phyloP scores from a whole-genome alignment of 2,888 invertebrate genomes.

The Cataglyphis cursor region DNA sequence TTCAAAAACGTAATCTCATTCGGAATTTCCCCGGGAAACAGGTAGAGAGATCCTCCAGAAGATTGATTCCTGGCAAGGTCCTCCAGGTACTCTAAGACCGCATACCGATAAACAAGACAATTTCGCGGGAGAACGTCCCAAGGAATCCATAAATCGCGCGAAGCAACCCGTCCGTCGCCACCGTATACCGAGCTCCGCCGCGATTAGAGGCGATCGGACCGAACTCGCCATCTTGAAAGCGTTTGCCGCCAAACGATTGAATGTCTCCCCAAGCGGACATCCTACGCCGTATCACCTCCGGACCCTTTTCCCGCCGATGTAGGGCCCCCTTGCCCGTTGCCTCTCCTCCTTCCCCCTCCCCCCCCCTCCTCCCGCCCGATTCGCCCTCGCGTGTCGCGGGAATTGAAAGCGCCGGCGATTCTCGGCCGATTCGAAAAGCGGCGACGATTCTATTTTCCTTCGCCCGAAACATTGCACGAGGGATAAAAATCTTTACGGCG shows the following conservation, averaged over 20 bases:
- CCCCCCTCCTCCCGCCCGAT: not conserved
- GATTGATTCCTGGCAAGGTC: constrained; percentile 59
- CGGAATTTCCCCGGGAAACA: constrained; percentile 15
- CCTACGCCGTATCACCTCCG: constrained; percentile 71
- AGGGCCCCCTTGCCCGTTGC: not conserved
- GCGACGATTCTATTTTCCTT: constrained; percentile 76
- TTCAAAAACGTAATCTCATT: not conserved
- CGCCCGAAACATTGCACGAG: constrained; percentile 43
- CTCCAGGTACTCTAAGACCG: constrained; percentile 61
- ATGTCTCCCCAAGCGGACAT: constrained; percentile 86
- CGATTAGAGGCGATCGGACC: constrained; percentile 63
- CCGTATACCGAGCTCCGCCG: constrained; percentile 52
- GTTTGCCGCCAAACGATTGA: constrained; percentile 84
- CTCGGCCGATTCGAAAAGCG: constrained; percentile 76
- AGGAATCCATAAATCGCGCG: constrained; percentile 85
- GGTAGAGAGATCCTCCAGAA: not conserved
- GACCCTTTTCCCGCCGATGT: constrained; percentile 38
- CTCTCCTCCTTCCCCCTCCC: not conserved
- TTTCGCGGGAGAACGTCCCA: constrained; percentile 83
- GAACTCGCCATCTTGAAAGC: constrained; percentile 78
- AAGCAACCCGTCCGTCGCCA: constrained; percentile 60
- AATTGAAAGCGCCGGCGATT: constrained; percentile 84
- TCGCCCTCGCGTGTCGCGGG: constrained; percentile 70
- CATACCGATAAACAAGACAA: constrained; percentile 85
- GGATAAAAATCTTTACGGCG: constrained; percentile 75